Evolutionary conservation across 2,888 invertebrate genomes (phyloP).

Genomic region (Rosalia funebris): DNA sequence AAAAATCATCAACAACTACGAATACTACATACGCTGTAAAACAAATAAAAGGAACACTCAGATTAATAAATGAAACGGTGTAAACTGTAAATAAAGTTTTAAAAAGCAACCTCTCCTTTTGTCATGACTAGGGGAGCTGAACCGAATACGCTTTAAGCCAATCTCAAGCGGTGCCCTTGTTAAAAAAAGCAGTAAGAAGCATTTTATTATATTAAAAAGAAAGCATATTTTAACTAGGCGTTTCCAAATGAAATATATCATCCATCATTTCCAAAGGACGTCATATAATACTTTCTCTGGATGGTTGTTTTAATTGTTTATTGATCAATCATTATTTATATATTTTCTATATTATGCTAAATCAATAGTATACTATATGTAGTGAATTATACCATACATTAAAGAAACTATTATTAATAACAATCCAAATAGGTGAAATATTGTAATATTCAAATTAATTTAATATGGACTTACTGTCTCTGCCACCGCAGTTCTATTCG

Average conservation of each 20-base stretch:
- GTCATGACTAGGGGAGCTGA: constrained; percentile 45
- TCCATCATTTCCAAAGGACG: too few species aligned
- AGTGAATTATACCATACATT: too few species aligned
- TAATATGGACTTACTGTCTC: too few species aligned
- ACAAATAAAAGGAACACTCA: constrained; percentile 46
- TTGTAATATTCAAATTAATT: too few species aligned
- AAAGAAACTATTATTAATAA: too few species aligned
- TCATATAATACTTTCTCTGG: too few species aligned
- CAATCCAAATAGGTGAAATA: too few species aligned
- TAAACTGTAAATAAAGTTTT: constrained; percentile 32
- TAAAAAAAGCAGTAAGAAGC: constrained; percentile 36
- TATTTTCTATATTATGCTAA: too few species aligned
- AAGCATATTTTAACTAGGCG: constrained; percentile 22
- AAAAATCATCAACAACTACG: constrained; percentile 21
- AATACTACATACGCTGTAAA: constrained; percentile 53
- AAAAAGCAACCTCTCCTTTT: constrained; percentile 50
- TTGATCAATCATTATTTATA: too few species aligned
- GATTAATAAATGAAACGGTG: constrained; percentile 35
- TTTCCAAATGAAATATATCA: neutral
- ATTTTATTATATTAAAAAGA: constrained; percentile 26
- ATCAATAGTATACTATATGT: too few species aligned
- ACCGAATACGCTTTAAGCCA: constrained; percentile 49
- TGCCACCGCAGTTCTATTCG: too few species aligned
- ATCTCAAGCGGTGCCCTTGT: constrained; percentile 33
- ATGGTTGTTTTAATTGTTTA: too few species aligned